Conservation (phyloP, 2,113 vertebrate genomes). For the Salminus brasiliensis region DNA sequence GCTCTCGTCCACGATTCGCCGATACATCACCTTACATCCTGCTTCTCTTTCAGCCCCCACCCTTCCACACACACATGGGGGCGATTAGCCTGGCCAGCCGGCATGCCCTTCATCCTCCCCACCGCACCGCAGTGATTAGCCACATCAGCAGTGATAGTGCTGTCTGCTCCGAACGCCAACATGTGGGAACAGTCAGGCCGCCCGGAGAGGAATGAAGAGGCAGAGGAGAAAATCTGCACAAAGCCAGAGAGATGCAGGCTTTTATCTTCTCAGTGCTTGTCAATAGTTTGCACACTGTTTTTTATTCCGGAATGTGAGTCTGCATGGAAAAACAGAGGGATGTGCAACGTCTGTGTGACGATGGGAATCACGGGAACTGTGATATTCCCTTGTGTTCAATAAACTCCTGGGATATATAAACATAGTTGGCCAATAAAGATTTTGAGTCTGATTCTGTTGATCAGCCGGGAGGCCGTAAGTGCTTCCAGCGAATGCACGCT, state of each 20-base stretch:
- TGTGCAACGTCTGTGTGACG: too few relatives aligned
- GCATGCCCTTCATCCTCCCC: slow-evolving; percentile 48
- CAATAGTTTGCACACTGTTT: too few relatives aligned
- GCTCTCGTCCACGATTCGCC: slow-evolving; percentile 63
- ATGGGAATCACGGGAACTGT: too few relatives aligned
- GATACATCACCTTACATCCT: slow-evolving; percentile 63
- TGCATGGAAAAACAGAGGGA: too few relatives aligned
- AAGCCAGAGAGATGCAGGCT: background rate
- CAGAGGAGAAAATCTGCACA: background rate
- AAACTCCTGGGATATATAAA: too few relatives aligned
- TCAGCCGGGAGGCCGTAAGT: slow-evolving; percentile 29
- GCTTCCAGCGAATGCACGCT: background rate
- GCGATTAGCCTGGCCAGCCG: slow-evolving; percentile 68
- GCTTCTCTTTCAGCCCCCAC: slow-evolving; percentile 75
- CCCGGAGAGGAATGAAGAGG: background rate
- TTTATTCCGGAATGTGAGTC: too few relatives aligned
- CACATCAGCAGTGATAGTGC: slow-evolving; percentile 40
- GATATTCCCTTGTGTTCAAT: too few relatives aligned
- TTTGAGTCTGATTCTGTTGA: too few relatives aligned
- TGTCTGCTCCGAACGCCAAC: slow-evolving; percentile 33
- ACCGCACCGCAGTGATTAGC: slow-evolving; percentile 44
- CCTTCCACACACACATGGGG: slow-evolving; percentile 74
- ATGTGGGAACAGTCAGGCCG: slow-evolving; percentile 46
- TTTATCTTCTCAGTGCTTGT: background rate
- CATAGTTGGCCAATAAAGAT: too few relatives aligned